A percentile compares a stretch with the other conserved stretches of the same genome.
Conservation (phyloP, 2,113 vertebrate species). For the Odobenus rosmarus region DNA sequence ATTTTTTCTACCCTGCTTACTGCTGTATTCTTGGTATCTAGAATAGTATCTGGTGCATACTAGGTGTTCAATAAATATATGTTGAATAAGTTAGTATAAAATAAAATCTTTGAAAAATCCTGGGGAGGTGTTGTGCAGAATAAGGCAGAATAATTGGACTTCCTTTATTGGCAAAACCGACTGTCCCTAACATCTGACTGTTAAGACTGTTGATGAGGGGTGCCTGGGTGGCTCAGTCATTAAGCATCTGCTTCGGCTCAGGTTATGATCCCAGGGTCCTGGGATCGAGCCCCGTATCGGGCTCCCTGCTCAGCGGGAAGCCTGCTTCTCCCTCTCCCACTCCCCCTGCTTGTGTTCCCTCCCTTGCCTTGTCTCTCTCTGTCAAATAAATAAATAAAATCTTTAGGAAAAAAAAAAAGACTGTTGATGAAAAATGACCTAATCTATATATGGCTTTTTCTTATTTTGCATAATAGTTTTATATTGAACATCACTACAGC, state of each 20-base stretch:
- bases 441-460: neutral
- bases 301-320: too few relatives aligned
- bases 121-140: neutral
- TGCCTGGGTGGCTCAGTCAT: too few relatives aligned
- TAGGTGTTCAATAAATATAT: neutral
- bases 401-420: too few relatives aligned
- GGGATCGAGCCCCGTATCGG: too few relatives aligned
- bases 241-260: too few relatives aligned
- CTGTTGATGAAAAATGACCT: neutral
- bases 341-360: too few relatives aligned
- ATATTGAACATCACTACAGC: neutral
- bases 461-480: neutral
- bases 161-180: neutral
- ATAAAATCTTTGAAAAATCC: neutral
- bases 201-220: neutral
- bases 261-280: too few relatives aligned
- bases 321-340: too few relatives aligned
- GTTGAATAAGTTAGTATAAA: neutral
- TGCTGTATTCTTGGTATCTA: neutral
- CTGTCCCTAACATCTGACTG: neutral
- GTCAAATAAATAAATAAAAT: too few relatives aligned
- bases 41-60: neutral
- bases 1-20: neutral
- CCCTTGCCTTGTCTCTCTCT: too few relatives aligned
- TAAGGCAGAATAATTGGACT: neutral